Evolutionary conservation across 2,113 vertebrate genomes (phyloP).

Genomic region (Oncorhynchus clarkii): DNA sequence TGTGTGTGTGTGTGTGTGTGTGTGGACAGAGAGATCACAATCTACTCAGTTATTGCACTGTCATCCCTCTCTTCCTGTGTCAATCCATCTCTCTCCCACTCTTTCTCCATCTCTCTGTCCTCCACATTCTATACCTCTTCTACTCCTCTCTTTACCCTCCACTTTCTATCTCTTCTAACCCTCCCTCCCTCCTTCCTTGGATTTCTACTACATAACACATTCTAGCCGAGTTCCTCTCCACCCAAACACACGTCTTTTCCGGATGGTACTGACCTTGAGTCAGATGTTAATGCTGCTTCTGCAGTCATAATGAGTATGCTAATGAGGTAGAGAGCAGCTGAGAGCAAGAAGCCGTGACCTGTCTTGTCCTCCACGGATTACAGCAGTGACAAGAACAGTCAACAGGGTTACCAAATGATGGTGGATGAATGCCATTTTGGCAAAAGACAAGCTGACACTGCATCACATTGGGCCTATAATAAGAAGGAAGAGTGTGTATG

Average conservation of each 20-base stretch:
- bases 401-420: background rate
- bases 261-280: background rate
- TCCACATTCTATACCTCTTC: background rate
- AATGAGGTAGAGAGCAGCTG: background rate
- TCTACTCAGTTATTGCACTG: slow-evolving; percentile 40
- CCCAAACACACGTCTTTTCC: background rate
- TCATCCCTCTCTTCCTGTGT: slow-evolving; percentile 5
- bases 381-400: background rate
- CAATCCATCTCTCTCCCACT: background rate
- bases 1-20: slow-evolving; percentile 14
- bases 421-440: background rate
- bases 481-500: background rate
- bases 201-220: too few species aligned
- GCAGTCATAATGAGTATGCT: slow-evolving; percentile 22
- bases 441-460: background rate
- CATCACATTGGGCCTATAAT: too few species aligned
- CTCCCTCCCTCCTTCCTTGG: background rate
- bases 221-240: slow-evolving; percentile 4
- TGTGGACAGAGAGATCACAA: slow-evolving; percentile 30
- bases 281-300: background rate
- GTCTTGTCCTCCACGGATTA: background rate
- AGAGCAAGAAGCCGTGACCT: too few species aligned
- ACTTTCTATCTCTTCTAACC: background rate
- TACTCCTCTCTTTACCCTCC: too few species aligned
- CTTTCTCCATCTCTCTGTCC: background rate